A percentile compares a stretch with the other conserved stretches of the same genome.
phyloP scores from a whole-genome alignment of 2,888 invertebrate genomes.

The Scelioninae gen. 2 region DNA sequence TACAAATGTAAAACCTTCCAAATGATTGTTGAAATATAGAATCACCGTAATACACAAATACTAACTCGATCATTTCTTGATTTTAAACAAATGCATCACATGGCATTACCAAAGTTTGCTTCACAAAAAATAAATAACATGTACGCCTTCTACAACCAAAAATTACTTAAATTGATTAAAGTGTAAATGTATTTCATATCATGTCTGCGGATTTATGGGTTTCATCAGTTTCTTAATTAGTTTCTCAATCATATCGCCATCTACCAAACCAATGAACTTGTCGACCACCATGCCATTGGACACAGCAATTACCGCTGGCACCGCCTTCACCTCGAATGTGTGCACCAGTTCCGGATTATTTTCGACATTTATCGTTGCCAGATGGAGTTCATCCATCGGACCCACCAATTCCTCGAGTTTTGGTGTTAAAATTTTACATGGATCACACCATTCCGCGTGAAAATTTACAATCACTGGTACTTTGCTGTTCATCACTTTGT shows the following conservation, averaged over 20 bases:
- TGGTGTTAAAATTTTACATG: slow-evolving; percentile 90
- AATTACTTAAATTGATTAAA: not conserved
- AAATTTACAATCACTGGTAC: slow-evolving; percentile 93
- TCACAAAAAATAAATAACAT: no score
- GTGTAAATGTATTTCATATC: slow-evolving; percentile 3
- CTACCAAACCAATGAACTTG: slow-evolving; percentile 91
- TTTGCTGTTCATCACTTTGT: slow-evolving; percentile 89
- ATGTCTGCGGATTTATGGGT: slow-evolving; percentile 11
- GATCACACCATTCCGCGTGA: slow-evolving; percentile 94
- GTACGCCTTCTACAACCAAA: not conserved
- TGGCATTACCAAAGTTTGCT: no score
- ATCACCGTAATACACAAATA: no score
- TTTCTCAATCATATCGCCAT: slow-evolving; percentile 86
- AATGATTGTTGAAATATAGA: no score
- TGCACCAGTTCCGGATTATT: slow-evolving; percentile 88
- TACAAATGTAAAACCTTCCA: no score
- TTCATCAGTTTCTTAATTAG: slow-evolving; percentile 81
- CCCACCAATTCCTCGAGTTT: slow-evolving; percentile 87
- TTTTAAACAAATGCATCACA: no score
- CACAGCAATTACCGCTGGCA: slow-evolving; percentile 88
- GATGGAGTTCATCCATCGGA: slow-evolving; percentile 83
- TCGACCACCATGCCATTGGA: slow-evolving; percentile 89
- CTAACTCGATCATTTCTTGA: no score
- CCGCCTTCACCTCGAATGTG: slow-evolving; percentile 88
- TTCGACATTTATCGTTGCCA: slow-evolving; percentile 90